Base-by-base conservation (phyloP, 2,888 invertebrate genomes). In the Nymphalis c-album region DNA sequence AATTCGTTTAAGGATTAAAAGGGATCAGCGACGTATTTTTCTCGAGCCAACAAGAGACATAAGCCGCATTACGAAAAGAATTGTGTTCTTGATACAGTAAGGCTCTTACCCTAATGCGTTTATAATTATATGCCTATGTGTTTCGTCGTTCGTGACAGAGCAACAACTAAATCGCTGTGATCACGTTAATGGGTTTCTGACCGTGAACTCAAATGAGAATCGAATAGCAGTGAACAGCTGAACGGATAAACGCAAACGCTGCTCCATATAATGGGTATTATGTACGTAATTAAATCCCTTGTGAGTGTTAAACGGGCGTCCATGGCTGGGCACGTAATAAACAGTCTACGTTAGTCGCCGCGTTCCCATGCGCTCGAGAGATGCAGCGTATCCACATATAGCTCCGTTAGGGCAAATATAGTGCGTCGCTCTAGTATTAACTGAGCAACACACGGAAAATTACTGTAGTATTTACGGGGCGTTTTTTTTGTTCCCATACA, bases 71-170 rank as follows among this genome's bases (percentile, higher is more conserved):
- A 74, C 60, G 71, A 60, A 75, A 74, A 73, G 69, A 72, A 70
- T 64, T 59, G 60, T 63, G 68, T 69, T 71, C 71, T 68, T 73
- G 67, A 71, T 70, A 75, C 74, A 71, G 69, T 74, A 71, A 73
- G 81, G 82, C 85, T 88, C 86, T 86, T 83, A 82, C 81, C 78
- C 81, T 91, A 90, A 91, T 91, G 90, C 82, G 80, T 90, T 91
- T 90, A 91, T 91, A 91, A 91, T 90, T 88, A 88, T 85, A 82
- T 82, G 81, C 80, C 75, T 79, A 84, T 85, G 82, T 82, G 83
- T 83, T 84, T 81, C 73, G 75, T 79, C 77, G 82, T 79, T 86
- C 84, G 86, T 87, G 86, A 86, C 85, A 82, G 75, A 75, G 76
- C 73, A 57, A 57, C 57, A 57, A 40, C 57, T 57, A 57, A 57